A percentile compares a stretch with the other conserved stretches of the same genome.
Conservation (phyloP, 2,888 invertebrate species). For the Heliconius charithonia region DNA sequence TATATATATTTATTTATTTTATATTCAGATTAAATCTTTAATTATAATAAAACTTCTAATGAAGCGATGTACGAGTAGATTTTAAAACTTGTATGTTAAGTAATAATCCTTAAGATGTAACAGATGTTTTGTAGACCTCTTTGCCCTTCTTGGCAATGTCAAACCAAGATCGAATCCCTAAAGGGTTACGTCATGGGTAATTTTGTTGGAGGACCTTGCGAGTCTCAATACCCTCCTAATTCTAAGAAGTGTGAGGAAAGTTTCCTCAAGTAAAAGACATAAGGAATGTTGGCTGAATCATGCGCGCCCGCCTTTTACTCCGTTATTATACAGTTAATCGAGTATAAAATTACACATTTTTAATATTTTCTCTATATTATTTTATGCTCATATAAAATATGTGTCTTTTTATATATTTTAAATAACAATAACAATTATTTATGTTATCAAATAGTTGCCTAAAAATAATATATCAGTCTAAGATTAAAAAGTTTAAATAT, state of each 20-base stretch:
- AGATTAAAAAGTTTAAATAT: neutral
- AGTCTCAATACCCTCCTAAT: conserved; percentile 48
- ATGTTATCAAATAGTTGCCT: neutral
- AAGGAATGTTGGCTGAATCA: conserved; percentile 55
- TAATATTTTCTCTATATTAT: neutral
- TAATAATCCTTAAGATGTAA: conserved; percentile 42
- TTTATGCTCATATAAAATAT: neutral
- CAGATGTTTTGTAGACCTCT: conserved; percentile 46
- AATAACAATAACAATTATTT: neutral
- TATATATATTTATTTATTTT: neutral
- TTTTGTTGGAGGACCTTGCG: conserved; percentile 44
- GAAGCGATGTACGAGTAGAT: neutral
- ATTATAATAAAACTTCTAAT: neutral
- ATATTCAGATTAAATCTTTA: neutral
- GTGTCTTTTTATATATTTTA: neutral
- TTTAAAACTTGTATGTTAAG: conserved; percentile 27
- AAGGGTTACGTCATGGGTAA: conserved; percentile 49
- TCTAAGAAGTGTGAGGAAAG: conserved; percentile 52
- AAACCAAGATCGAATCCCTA: conserved; percentile 50
- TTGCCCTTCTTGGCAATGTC: conserved; percentile 48
- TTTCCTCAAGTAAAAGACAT: conserved; percentile 55
- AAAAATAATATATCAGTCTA: neutral
- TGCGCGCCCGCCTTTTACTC: conserved; percentile 41
- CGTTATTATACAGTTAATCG: neutral
- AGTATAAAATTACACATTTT: neutral